Evolutionary conservation across 2,888 invertebrate genomes (phyloP).

Genomic region (Nephrotoma flavescens): DNA sequence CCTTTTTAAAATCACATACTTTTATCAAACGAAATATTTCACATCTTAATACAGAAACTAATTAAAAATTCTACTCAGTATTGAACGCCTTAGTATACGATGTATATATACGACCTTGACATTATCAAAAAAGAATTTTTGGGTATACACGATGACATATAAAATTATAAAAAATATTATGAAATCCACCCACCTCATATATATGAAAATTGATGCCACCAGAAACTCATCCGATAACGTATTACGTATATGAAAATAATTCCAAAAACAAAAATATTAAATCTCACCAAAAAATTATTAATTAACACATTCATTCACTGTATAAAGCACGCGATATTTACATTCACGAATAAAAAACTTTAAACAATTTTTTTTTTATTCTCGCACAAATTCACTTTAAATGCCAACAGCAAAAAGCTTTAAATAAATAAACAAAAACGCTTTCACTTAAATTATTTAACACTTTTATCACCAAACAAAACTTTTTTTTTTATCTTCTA

Average conservation of each 20-base stretch:
- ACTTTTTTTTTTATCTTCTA: not conserved
- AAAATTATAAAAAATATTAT: not conserved
- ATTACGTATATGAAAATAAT: not conserved
- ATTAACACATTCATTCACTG: not conserved
- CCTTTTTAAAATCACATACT: too few species aligned
- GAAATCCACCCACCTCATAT: not conserved
- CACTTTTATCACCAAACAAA: not conserved
- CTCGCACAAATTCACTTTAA: not conserved
- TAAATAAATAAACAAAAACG: not conserved
- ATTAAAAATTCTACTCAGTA: not conserved
- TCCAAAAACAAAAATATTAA: not conserved
- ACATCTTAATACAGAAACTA: not conserved
- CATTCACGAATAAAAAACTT: not conserved
- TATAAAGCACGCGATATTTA: not conserved
- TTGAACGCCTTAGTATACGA: not conserved
- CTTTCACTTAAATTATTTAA: not conserved
- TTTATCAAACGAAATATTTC: not conserved
- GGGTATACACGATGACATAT: not conserved
- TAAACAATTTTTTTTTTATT: not conserved
- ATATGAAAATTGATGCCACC: not conserved
- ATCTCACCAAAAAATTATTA: not conserved
- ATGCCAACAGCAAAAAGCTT: not conserved
- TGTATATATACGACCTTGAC: not conserved
- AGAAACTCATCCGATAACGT: not conserved
- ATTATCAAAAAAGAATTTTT: not conserved